These are phyloP conservation scores for Nemurella pictetii DNA, from an alignment of 2,888 invertebrate species.

Conservation along the genomic window DNA sequence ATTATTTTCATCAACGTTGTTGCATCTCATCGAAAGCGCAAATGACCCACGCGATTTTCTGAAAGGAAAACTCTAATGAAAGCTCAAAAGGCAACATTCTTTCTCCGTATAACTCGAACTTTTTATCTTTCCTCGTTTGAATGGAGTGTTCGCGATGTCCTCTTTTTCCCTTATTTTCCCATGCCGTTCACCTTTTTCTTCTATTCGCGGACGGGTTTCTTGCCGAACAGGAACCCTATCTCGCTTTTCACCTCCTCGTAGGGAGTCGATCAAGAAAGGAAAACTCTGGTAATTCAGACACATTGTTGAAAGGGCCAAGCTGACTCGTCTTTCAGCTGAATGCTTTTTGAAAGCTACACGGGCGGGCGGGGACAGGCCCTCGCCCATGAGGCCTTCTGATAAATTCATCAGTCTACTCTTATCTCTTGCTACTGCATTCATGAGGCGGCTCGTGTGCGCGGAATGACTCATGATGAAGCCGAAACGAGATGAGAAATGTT, in stretches of 20 bases:
- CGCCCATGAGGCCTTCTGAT: neutral
- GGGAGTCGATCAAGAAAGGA: neutral
- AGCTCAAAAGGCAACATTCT: neutral
- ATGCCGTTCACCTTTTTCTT: neutral
- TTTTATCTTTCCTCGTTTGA: neutral
- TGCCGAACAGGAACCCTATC: neutral
- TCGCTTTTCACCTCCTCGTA: neutral
- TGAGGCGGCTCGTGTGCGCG: neutral
- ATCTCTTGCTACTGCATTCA: neutral
- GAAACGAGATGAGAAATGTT: neutral
- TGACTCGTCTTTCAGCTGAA: neutral
- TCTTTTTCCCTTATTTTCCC: neutral
- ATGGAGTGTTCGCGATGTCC: neutral
- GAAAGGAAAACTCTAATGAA: neutral
- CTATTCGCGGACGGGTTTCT: neutral
- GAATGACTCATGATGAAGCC: neutral
- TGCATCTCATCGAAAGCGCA: neutral
- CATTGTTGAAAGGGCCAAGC: conserved; percentile 1
- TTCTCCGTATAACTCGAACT: neutral
- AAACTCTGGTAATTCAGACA: conserved; percentile 15
- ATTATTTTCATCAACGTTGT: neutral
- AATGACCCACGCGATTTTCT: neutral
- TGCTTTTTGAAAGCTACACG: neutral
- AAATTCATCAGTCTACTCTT: neutral
- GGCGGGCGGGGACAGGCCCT: neutral